Base-by-base conservation (phyloP, 1,140 invertebrate species). In the Heliconius nattereri region DNA sequence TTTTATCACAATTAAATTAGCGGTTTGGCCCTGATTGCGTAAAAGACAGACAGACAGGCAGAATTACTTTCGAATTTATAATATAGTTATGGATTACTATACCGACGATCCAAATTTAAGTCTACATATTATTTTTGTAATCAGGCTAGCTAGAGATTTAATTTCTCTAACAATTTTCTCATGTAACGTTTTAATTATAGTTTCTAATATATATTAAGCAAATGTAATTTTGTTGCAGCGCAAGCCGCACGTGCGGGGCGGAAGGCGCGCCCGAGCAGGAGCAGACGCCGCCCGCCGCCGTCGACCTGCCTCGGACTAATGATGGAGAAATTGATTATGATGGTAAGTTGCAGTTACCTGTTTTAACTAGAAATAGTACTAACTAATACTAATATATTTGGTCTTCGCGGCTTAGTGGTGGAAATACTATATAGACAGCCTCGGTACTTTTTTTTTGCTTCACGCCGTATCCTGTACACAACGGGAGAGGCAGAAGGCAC, bases 291-390 rank as follows among this genome's bases (percentile, higher is more conserved):
- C 86, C 90, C 79, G 78, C 88, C 77, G 85, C 89, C 79, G 89
- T 90, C 81, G 91, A 92, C 81, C 94, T 95, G 70, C 95, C 96
- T 37, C 91, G 95, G 35, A 96, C 95, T 80, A 94, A 94, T 60
- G 96, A 96, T 83, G 96, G 96, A 54, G 95, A 96, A 66, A 95
- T 97, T 73, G 96, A 97, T 94, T 97, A 97, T 83, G 96, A 97
- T 90, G 96, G 96, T 96, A 54, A 85, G 86, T 80, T 54, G 29
- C 8, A 45, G 2, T 37, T 2, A n/a, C 8, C 54, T 57, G 7
- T 23, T n/a, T 7, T 57, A 57, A 3, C 7, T 57, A 9, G n/a
- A 57, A n/a, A 3, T 57, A 7, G 2, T 57, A n/a, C 7, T n/a
- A 7, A n/a, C 20, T n/a, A 20, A 54, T 7, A 8, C 19, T 54